These are phyloP conservation scores for Azorinus chamasolen DNA, from an alignment of 2,888 invertebrate species.

Conservation along the genomic window DNA sequence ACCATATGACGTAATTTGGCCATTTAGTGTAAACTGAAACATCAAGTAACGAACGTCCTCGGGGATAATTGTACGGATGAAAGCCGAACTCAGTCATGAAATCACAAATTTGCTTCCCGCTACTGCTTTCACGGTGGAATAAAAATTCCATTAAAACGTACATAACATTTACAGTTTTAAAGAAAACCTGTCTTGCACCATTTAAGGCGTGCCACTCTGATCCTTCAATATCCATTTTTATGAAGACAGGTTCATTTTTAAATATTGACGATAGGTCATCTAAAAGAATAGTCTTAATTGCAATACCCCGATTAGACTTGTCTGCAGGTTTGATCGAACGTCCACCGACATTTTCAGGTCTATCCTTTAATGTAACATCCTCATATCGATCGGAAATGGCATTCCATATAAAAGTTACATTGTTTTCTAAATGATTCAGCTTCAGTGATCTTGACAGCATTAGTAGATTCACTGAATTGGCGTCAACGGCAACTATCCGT, in stretches of 20 bases:
- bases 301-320: background rate
- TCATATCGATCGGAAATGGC: conserved; percentile 68
- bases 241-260: conserved; percentile 57
- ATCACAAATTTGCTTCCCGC: too few species aligned
- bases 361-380: conserved; percentile 57
- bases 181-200: conserved; percentile 66
- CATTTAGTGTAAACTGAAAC: too few species aligned
- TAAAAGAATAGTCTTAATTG: conserved; percentile 64
- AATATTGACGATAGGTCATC: conserved; percentile 69
- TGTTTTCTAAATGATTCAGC: conserved; percentile 45
- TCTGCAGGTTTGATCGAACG: conserved; percentile 52
- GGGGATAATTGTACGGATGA: too few species aligned
- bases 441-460: conserved; percentile 62
- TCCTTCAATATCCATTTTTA: conserved; percentile 79
- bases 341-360: conserved; percentile 68
- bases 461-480: conserved; percentile 53
- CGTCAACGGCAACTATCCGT: conserved; percentile 64
- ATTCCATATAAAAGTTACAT: conserved; percentile 69
- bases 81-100: too few species aligned
- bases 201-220: conserved; percentile 69
- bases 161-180: conserved; percentile 67
- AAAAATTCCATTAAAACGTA: conserved; percentile 71
- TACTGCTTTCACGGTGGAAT: too few species aligned
- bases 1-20: too few species aligned
- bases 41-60: too few species aligned